phyloP scores from a whole-genome alignment of 2,113 vertebrate genomes.

The Aptenodytes forsteri region DNA sequence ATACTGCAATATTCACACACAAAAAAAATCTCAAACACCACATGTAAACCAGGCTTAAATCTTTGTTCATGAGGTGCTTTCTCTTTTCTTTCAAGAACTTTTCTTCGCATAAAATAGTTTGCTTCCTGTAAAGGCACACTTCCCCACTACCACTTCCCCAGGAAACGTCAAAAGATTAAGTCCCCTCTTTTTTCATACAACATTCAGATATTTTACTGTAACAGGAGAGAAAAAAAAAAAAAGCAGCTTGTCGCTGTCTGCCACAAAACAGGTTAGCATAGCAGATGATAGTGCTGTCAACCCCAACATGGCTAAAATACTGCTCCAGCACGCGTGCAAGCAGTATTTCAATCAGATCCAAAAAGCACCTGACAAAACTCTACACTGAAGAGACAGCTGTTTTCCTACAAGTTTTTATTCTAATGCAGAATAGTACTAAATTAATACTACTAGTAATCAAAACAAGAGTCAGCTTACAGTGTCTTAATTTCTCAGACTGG shows the following conservation, averaged over 20 bases:
- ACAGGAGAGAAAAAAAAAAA: neutral
- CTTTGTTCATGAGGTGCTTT: neutral
- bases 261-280: neutral
- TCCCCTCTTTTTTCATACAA: neutral
- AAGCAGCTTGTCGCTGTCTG: too few relatives aligned
- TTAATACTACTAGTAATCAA: neutral
- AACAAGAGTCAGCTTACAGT: neutral
- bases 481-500: neutral
- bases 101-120: neutral
- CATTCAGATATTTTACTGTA: neutral
- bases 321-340: neutral
- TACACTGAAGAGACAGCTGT: neutral
- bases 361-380: neutral
- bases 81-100: neutral
- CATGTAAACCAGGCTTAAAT: neutral
- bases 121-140: neutral
- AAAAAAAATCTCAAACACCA: fast-evolving
- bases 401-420: neutral
- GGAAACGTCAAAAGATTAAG: neutral
- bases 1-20: neutral
- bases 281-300: neutral
- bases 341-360: neutral
- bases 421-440: neutral
- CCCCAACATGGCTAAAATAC: neutral
- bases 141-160: too few relatives aligned